These are phyloP conservation scores for Aspidiotus destructor DNA, from an alignment of 2,888 invertebrate genomes.

Conservation along the genomic window DNA sequence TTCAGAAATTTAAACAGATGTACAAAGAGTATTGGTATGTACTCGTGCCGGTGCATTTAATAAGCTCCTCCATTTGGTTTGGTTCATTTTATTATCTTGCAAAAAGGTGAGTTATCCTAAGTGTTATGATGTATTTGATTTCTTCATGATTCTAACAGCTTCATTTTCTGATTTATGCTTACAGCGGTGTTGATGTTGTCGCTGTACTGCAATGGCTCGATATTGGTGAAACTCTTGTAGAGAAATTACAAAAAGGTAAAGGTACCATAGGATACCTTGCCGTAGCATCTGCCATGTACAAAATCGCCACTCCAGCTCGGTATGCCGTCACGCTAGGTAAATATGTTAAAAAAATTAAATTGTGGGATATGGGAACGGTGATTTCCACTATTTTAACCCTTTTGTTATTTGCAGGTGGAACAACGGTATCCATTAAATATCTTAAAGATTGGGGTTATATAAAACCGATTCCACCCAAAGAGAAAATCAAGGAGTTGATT, in stretches of 20 bases:
- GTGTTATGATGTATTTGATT: neutral
- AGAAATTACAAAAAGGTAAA: slow-evolving; percentile 51
- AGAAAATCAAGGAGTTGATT: slow-evolving; percentile 54
- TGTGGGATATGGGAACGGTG: too few relatives aligned
- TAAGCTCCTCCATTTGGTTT: slow-evolving; percentile 82
- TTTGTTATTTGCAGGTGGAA: slow-evolving; percentile 48
- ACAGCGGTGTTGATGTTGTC: slow-evolving; percentile 85
- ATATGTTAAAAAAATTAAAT: slow-evolving; percentile 31
- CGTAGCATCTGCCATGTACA: slow-evolving; percentile 83
- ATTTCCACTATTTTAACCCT: too few relatives aligned
- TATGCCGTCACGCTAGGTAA: slow-evolving; percentile 86
- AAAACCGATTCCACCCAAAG: slow-evolving; percentile 58
- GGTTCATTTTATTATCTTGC: slow-evolving; percentile 77
- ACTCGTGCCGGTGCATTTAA: slow-evolving; percentile 80
- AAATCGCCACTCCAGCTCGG: slow-evolving; percentile 78
- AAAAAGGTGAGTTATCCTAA: slow-evolving; percentile 56
- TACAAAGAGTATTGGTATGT: slow-evolving; percentile 96
- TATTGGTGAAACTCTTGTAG: slow-evolving; percentile 65
- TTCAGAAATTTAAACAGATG: slow-evolving; percentile 79
- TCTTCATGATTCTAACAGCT: neutral
- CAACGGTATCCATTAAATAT: slow-evolving; percentile 73
- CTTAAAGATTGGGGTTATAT: slow-evolving; percentile 71
- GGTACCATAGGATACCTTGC: slow-evolving; percentile 83
- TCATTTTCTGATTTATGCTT: slow-evolving; percentile 37
- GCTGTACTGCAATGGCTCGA: slow-evolving; percentile 64